Evolutionary conservation across 2,797 vertebrate genomes (phyloP), one percentile per base, ranked within the genome.

Genomic region (Lates japonicus): DNA sequence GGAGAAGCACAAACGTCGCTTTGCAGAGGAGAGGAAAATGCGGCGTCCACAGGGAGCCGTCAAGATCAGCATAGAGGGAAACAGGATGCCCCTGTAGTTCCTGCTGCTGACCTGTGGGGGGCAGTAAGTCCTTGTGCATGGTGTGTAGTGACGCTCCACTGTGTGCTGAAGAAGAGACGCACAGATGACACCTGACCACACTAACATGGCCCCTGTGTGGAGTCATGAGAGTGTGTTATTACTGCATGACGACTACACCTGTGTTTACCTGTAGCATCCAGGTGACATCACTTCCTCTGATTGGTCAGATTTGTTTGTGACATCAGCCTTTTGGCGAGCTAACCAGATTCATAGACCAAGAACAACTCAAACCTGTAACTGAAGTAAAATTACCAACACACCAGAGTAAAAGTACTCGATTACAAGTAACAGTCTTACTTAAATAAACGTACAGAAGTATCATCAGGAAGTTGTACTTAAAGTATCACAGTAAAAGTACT

Each of bases 41-140:
- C 90, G 91, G 66, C 96, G 95, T 77, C 94, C 96, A 9, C 96
- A 97, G 92, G 96, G 95, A 64, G 97, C 97, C 1, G 96, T 99
- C 90, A 99, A 97, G 95, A 97, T 99, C 97, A 98, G 97, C 95
- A 97, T 99, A 89, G 97, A 99, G 94, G 97, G 97, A 52, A 98
- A 98, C 96, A 94, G 95, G 79, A 98, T 98, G 97, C 97, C 97
- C 79, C 94, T 98, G 92, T 99, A 98, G 92, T 74, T 88, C 35
- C 84, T 72, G 70, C 75, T 49, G 55, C 4, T 12, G 33, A 20
- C 94, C 94, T 92, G 90, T 67, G 82, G 94, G 94, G 94, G 94
- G 92, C 93, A 92, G 94, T 95, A 96, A 95, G 96, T 97, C 92
- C 59, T 76, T 68, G 75, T 88, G 94, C 92, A 94, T 91, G 94